These are phyloP conservation scores for Mesocentrotus franciscanus DNA, from an alignment of 53 echinoderm and acorn worm species.

Conservation along the genomic window DNA sequence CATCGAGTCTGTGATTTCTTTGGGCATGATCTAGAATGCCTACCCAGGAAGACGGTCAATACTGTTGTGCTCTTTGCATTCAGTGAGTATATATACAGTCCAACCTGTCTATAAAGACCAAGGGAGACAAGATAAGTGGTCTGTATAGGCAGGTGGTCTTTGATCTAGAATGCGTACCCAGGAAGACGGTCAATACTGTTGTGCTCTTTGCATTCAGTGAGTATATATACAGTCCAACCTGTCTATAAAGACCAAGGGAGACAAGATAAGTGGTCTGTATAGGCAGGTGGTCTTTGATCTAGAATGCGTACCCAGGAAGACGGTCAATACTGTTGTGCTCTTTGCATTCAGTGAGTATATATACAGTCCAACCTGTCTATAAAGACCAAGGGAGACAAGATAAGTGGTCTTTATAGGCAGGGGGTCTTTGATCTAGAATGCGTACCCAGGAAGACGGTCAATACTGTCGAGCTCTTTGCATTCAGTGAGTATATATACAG, in stretches of 20 bases:
- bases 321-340: slow-evolving; percentile 87
- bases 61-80: slow-evolving; percentile 92
- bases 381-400: too few species aligned
- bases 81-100: slow-evolving; percentile 80
- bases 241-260: too few species aligned
- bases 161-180: slow-evolving; percentile 84
- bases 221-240: too few species aligned
- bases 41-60: slow-evolving; percentile 85
- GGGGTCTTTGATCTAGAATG: slow-evolving; percentile 86
- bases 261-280: too few species aligned
- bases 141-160: too few species aligned
- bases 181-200: slow-evolving; percentile 88
- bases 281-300: too few species aligned
- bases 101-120: too few species aligned
- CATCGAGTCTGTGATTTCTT: slow-evolving; percentile 95
- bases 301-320: slow-evolving; percentile 84
- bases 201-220: slow-evolving; percentile 94
- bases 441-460: slow-evolving; percentile 83
- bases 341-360: slow-evolving; percentile 89
- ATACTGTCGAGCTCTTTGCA: slow-evolving; percentile 89
- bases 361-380: too few species aligned
- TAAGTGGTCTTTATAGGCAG: too few species aligned
- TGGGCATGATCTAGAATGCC: slow-evolving; percentile 82
- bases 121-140: too few species aligned
- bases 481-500: slow-evolving; percentile 86